Conservation (phyloP, 2,888 invertebrate genomes). For the Tricholauxania praeusta region DNA sequence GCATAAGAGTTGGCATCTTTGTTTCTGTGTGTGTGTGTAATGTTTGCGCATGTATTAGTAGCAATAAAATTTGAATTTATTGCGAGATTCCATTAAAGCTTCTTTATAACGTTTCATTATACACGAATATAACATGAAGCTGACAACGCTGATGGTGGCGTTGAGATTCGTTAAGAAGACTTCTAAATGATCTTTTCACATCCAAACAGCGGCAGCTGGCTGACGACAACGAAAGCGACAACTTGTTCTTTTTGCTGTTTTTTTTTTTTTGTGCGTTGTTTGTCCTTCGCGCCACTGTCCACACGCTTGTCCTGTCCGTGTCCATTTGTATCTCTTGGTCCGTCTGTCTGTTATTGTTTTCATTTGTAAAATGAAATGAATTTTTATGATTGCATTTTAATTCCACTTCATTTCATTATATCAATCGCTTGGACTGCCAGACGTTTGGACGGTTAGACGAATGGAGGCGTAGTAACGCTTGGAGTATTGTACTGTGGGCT, state of each 20-base stretch:
- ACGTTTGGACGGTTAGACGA: background rate
- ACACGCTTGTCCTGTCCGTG: background rate
- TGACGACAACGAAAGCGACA: background rate
- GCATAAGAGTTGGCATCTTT: background rate
- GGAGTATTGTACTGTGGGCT: background rate
- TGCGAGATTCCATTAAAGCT: slow-evolving; percentile 66
- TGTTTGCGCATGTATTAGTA: slow-evolving; percentile 39
- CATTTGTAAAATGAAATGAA: slow-evolving; percentile 61
- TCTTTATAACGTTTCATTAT: slow-evolving; percentile 54
- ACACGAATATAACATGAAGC: slow-evolving; percentile 31
- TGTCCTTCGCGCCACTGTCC: background rate
- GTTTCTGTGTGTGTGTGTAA: background rate
- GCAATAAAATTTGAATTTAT: slow-evolving; percentile 66
- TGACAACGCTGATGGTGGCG: slow-evolving; percentile 13
- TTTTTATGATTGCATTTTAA: slow-evolving; percentile 52
- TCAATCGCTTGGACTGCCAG: background rate
- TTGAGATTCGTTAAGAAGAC: slow-evolving; percentile 16
- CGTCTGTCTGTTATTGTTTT: slow-evolving; percentile 42
- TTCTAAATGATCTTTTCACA: background rate
- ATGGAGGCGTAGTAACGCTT: too few species aligned
- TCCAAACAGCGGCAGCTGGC: slow-evolving; percentile 8
- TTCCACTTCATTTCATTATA: slow-evolving; percentile 26
- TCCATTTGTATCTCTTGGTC: background rate
- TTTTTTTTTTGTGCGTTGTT: background rate
- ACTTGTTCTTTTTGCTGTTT: slow-evolving; percentile 6